These are phyloP conservation scores for Drosophila lini DNA, from an alignment of 1,140 invertebrate species.

Conservation along the genomic window DNA sequence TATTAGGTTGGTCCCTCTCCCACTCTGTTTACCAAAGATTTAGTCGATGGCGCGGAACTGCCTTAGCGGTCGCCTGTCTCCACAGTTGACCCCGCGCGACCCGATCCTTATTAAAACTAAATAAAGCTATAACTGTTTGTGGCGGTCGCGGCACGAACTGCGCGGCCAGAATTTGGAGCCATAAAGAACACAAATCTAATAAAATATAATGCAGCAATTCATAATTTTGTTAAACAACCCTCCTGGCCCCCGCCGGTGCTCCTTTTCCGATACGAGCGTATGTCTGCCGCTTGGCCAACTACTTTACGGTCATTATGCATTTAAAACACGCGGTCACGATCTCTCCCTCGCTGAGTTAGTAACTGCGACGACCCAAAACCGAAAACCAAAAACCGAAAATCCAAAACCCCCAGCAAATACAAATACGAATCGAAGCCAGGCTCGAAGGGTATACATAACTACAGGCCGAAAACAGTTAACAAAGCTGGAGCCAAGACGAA, in stretches of 20 bases:
- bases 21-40: conserved; percentile 42
- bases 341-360: conserved; percentile 77
- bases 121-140: conserved; percentile 77
- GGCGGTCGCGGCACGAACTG: conserved; percentile 58
- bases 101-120: conserved; percentile 78
- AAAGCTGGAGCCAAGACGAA: conserved; percentile 20
- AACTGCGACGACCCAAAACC: conserved; percentile 68
- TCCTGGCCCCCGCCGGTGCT: conserved; percentile 43
- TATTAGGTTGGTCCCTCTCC: conserved; percentile 35
- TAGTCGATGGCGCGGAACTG: conserved; percentile 30
- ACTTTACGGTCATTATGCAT: conserved; percentile 84
- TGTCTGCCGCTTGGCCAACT: conserved; percentile 67
- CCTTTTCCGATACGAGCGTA: conserved; percentile 64
- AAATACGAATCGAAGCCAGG: conserved; percentile 62
- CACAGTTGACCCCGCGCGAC: conserved; percentile 60
- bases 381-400: conserved; percentile 30
- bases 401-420: conserved; percentile 33
- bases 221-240: conserved; percentile 78
- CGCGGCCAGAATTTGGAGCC: conserved; percentile 39
- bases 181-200: conserved; percentile 75
- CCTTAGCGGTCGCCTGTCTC: conserved; percentile 4
- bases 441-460: conserved; percentile 58
- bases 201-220: conserved; percentile 82
- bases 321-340: conserved; percentile 84
- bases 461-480: conserved; percentile 44